Base-by-base conservation (phyloP, 2,888 invertebrate genomes). In the Ellobium chinense region DNA sequence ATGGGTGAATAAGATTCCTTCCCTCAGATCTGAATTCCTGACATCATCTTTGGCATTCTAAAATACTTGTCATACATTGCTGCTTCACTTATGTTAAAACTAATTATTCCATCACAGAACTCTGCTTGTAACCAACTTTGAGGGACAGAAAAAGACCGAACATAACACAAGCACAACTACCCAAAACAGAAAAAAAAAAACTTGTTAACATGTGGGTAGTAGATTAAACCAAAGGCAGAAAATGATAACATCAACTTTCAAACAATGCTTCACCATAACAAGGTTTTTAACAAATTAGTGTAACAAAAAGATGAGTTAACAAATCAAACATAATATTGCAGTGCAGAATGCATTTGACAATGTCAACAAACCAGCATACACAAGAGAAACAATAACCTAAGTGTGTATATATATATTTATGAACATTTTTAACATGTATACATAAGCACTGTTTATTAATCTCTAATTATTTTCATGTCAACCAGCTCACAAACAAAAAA, bases 271-370 rank as follows among this genome's bases (percentile, higher is more conserved):
- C 31, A n/a, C n/a, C n/a, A 21, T 34, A 63, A 34, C 34, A 14
- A 4, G 5, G 34, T 34, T 63, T 4, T 31, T 21, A 63, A 21
- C 7, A 63, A 63, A 63, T 21, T 4, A 34, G 9, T 18, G 31
- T 63, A 63, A 2, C 31, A 63, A 27, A 63, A 34, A 31, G 34
- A 63, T 63, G 34, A 63, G 5, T 21, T 63, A 63, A 63, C 63
- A 63, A 63, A 63, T 34, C 46, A 46, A 46, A n/a, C n/a, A n/a
- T n/a, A 24, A 63, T 34, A 63, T 34, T 63, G 63, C 63, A 63
- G 34, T 63, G 63, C 63, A 63, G 63, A 34, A 21, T 63, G 63
- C 31, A 31, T 63, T 63, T 63, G 63, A 63, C 63, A 63, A 63
- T 63, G 31, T 21, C 18, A 21, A 63, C 18, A 27, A 18, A 34